These are phyloP conservation scores for Merodon equestris DNA, from an alignment of 2,888 invertebrate species.

Conservation along the genomic window DNA sequence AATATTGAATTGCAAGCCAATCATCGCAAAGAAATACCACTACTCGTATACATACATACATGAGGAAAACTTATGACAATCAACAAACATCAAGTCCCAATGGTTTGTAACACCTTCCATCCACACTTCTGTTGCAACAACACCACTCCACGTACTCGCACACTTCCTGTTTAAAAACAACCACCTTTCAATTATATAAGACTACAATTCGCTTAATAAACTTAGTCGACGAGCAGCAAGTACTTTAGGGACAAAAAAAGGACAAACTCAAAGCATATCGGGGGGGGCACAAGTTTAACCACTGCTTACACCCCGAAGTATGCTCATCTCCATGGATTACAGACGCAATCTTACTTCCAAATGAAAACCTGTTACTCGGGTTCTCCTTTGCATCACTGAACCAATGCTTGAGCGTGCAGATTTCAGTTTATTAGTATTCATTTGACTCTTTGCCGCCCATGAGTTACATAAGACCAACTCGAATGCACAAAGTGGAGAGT, in stretches of 20 bases:
- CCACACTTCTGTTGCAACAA: slow-evolving; percentile 51
- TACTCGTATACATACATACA: too few relatives aligned
- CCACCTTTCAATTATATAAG: slow-evolving; percentile 51
- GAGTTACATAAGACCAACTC: slow-evolving; percentile 41
- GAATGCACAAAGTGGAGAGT: neutral
- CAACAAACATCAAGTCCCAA: slow-evolving; percentile 42
- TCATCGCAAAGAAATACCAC: too few relatives aligned
- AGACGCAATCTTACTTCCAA: slow-evolving; percentile 57
- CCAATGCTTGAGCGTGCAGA: neutral
- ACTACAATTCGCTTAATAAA: slow-evolving; percentile 61
- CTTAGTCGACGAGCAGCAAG: slow-evolving; percentile 41
- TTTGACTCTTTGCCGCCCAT: slow-evolving; percentile 55
- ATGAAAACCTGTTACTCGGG: slow-evolving; percentile 65
- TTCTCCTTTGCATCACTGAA: slow-evolving; percentile 34
- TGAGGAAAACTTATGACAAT: slow-evolving; percentile 43
- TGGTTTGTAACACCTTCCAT: slow-evolving; percentile 20
- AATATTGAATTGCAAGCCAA: too few relatives aligned
- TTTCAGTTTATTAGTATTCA: slow-evolving; percentile 60
- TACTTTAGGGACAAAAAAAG: slow-evolving; percentile 28
- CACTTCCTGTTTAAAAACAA: slow-evolving; percentile 61
- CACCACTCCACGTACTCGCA: slow-evolving; percentile 33
- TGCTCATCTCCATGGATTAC: slow-evolving; percentile 49
- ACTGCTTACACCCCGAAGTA: slow-evolving; percentile 56
- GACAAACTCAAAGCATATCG: slow-evolving; percentile 43
- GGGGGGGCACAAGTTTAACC: slow-evolving; percentile 57